Percentiles rank a stretch among this genome's conserved stretches.
These are phyloP conservation scores for Tetramorium parvispinum DNA, from an alignment of 1,140 invertebrate species.

Conservation along the genomic window DNA sequence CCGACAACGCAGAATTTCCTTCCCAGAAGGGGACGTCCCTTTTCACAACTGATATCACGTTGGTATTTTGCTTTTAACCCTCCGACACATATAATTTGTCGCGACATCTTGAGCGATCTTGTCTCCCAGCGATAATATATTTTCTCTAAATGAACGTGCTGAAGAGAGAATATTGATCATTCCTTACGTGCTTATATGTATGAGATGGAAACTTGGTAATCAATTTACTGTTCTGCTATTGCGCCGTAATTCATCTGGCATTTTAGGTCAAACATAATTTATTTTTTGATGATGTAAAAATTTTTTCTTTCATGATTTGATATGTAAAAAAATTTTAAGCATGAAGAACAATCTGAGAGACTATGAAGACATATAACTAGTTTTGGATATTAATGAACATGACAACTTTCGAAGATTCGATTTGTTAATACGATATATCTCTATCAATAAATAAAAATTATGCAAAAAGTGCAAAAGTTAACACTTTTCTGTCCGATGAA, in stretches of 20 bases:
- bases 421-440: conserved; percentile 24
- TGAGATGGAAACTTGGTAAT: background rate
- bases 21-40: conserved; percentile 13
- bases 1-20: conserved; percentile 31
- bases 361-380: background rate
- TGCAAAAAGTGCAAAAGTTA: background rate
- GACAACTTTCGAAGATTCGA: background rate
- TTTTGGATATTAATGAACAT: background rate
- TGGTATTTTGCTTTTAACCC: conserved; percentile 39
- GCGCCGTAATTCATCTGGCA: background rate
- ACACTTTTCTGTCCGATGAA: conserved; percentile 21
- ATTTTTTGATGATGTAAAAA: background rate
- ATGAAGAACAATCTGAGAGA: background rate
- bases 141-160: background rate
- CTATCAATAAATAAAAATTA: conserved; percentile 20
- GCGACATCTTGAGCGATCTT: conserved; percentile 31
- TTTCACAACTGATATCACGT: conserved; percentile 27
- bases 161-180: conserved; percentile 50
- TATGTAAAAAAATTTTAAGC: background rate
- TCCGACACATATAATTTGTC: conserved; percentile 37
- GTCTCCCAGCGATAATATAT: conserved; percentile 12
- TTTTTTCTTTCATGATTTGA: background rate
- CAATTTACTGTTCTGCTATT: background rate
- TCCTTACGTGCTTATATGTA: background rate
- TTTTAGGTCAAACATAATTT: background rate